These are phyloP conservation scores for Sylvilagus floridanus DNA, from an alignment of 2,797 vertebrate species.

Conservation along the genomic window DNA sequence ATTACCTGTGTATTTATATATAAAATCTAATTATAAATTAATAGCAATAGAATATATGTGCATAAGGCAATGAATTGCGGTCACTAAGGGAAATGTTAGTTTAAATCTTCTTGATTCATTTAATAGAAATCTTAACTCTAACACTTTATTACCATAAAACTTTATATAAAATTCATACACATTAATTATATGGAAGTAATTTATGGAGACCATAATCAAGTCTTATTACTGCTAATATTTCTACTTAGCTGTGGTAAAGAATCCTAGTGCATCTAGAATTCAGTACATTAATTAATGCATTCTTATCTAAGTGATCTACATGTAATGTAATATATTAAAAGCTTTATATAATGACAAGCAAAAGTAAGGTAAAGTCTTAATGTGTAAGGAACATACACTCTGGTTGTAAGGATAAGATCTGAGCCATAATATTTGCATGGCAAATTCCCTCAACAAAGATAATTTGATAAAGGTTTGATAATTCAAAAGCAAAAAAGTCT, in stretches of 20 bases:
- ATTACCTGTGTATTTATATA: background rate
- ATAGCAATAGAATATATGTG: background rate
- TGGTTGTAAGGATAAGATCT: background rate
- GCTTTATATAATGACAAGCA: background rate
- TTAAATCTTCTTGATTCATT: conserved; percentile 30
- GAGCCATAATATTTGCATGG: background rate
- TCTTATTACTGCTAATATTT: conserved; percentile 10
- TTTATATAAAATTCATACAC: conserved; percentile 41
- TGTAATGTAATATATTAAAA: background rate
- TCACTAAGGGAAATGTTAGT: background rate
- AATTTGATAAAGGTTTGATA: background rate
- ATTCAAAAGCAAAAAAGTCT: background rate
- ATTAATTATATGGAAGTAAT: conserved; percentile 52
- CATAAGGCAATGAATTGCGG: background rate
- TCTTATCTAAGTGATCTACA: background rate
- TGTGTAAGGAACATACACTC: background rate
- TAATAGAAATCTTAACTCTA: background rate
- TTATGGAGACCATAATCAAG: background rate
- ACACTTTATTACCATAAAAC: background rate
- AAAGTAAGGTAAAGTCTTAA: background rate
- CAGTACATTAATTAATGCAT: background rate
- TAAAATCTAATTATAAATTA: conserved; percentile 41
- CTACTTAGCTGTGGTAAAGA: background rate
- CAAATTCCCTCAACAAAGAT: background rate
- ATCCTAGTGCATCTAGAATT: background rate